phyloP scores from a whole-genome alignment of 2,888 invertebrate species.

The Sicus ferrugineus region DNA sequence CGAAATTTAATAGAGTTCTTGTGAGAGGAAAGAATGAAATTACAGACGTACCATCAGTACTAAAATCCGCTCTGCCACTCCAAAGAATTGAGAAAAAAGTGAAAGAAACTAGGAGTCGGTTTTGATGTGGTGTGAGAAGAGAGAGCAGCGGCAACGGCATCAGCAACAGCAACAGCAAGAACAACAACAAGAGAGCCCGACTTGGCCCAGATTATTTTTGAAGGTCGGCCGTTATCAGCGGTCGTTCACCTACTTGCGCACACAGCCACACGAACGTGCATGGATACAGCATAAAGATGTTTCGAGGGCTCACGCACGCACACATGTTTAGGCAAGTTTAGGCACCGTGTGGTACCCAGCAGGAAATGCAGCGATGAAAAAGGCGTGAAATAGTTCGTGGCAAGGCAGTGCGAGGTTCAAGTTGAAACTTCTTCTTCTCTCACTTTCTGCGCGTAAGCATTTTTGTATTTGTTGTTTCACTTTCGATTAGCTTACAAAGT shows the following conservation, averaged over 20 bases:
- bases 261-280: conserved; percentile 1
- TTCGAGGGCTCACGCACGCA: neutral
- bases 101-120: too few relatives aligned
- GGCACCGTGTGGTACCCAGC: conserved; percentile 24
- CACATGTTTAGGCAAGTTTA: conserved; percentile 22
- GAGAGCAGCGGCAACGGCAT: neutral
- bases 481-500: neutral
- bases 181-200: conserved; percentile 54
- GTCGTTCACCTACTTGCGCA: conserved; percentile 60
- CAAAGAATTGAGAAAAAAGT: too few relatives aligned
- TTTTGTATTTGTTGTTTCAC: conserved; percentile 5
- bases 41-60: too few relatives aligned
- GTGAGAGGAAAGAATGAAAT: conserved; percentile 3
- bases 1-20: too few relatives aligned
- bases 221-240: conserved; percentile 64
- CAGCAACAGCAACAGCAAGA: neutral
- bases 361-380: too few relatives aligned
- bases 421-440: too few relatives aligned
- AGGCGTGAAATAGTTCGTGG: too few relatives aligned
- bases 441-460: neutral
- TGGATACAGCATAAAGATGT: neutral
- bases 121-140: neutral
- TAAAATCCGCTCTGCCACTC: too few relatives aligned
- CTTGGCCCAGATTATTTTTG: conserved; percentile 66
- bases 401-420: too few relatives aligned